Conservation (phyloP, 2,113 vertebrate genomes). For the Felis catus region F.catus_Fca126_mat1.0 CM031420.1:122112001-122112500, state of each 20-base stretch:
- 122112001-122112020: background rate
- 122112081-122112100: background rate
- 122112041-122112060: background rate
- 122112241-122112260: background rate
- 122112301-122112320: background rate
- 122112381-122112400: background rate
- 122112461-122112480: background rate
- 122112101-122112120: accelerated
- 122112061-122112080: background rate
- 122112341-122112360: background rate
- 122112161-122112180: background rate
- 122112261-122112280: background rate
- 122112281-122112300: background rate
- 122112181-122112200: accelerated
- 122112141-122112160: background rate
- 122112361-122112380: background rate
- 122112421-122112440: accelerated
- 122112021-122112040: background rate
- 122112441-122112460: accelerated
- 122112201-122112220: background rate
- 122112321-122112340: background rate
- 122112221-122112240: background rate
- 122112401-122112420: background rate
- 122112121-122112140: accelerated
- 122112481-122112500: background rate